Evolutionary conservation across 2,888 invertebrate genomes (phyloP).

Genomic region (Cosmia pyralina): DNA sequence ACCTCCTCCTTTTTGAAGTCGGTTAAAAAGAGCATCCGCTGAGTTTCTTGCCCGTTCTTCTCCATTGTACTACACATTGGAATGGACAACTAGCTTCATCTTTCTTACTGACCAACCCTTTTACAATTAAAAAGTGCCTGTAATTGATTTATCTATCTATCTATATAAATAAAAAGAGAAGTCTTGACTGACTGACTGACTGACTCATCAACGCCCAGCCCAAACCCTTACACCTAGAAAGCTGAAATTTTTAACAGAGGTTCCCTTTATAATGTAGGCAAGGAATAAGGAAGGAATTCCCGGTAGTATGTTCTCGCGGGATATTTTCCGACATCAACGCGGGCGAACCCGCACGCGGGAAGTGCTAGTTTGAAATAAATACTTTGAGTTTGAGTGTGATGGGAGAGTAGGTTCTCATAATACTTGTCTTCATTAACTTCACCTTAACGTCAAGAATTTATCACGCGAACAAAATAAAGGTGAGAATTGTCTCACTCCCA

Average conservation of each 20-base stretch:
- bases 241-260: too few relatives aligned
- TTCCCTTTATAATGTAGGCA: too few relatives aligned
- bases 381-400: background rate
- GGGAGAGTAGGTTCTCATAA: background rate
- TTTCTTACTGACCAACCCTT: background rate
- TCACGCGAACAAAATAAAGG: conserved; percentile 54
- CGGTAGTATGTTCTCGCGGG: too few relatives aligned
- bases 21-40: too few relatives aligned
- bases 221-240: too few relatives aligned
- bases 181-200: too few relatives aligned
- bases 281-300: too few relatives aligned
- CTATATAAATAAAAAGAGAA: too few relatives aligned
- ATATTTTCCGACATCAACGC: too few relatives aligned
- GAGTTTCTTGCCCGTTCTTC: background rate
- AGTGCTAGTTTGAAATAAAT: background rate
- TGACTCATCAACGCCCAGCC: too few relatives aligned
- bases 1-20: too few relatives aligned
- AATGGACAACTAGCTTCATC: background rate
- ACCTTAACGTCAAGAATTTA: conserved; percentile 59
- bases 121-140: background rate
- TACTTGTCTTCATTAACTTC: conserved; percentile 1
- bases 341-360: too few relatives aligned
- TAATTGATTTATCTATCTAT: background rate
- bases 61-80: background rate
- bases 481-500: conserved; percentile 55